phyloP scores from a whole-genome alignment of 35 echinoderm and acorn worm genomes.

The Heliocidaris tuberculata region DNA sequence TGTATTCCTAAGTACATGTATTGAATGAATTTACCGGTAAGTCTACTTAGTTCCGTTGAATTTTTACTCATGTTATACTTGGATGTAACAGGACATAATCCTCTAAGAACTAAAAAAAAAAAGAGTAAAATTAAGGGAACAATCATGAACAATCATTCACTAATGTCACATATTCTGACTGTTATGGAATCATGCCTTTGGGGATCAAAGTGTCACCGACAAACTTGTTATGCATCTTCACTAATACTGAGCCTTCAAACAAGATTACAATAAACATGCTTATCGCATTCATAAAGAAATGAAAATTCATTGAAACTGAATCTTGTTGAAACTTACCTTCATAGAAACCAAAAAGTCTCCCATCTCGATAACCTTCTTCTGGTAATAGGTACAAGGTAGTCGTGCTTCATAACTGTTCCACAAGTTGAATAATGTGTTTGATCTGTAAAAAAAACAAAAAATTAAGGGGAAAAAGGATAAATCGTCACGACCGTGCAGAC shows the following conservation, averaged over 20 bases:
- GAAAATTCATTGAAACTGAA: too few species aligned
- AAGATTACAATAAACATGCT: too few species aligned
- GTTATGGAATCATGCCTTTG: too few species aligned
- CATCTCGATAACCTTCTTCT: constrained; percentile 92
- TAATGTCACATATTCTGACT: too few species aligned
- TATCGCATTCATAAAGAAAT: too few species aligned
- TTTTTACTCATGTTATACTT: neutral
- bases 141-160: too few species aligned
- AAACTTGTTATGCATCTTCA: too few species aligned
- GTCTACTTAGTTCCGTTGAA: neutral
- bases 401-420: constrained; percentile 92
- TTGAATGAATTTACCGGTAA: neutral
- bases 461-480: neutral
- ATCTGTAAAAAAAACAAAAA: constrained; percentile 56
- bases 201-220: too few species aligned
- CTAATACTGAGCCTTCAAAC: too few species aligned
- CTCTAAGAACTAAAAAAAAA: neutral
- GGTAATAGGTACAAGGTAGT: constrained; percentile 79
- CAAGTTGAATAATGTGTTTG: constrained; percentile 76
- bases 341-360: constrained; percentile 92
- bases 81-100: neutral
- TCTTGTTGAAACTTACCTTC: constrained; percentile 59
- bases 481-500: neutral
- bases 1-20: constrained; percentile 76
- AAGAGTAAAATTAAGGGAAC: neutral